Evolutionary conservation across 2,888 invertebrate species (phyloP).

Genomic region (Tryphoninae sp.): DNA sequence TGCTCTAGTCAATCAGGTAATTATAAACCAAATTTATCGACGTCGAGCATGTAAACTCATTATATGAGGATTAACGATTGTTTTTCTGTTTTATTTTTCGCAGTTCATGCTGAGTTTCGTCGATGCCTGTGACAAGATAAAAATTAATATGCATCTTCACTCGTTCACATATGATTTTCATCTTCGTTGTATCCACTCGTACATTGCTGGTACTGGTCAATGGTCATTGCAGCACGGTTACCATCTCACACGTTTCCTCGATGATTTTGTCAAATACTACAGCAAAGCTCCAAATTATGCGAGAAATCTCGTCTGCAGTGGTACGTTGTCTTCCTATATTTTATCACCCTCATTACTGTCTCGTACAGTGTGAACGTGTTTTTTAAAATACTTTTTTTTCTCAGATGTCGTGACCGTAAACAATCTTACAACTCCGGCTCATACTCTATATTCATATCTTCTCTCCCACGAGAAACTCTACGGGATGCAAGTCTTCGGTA

Average conservation of each 20-base stretch:
- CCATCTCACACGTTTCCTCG: conserved; percentile 88
- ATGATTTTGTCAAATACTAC: conserved; percentile 90
- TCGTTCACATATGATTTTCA: conserved; percentile 91
- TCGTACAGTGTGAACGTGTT: neutral
- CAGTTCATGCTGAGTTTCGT: conserved; percentile 85
- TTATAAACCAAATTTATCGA: conserved; percentile 14
- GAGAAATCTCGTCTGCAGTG: conserved; percentile 87
- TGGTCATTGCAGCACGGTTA: conserved; percentile 84
- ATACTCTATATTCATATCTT: conserved; percentile 87
- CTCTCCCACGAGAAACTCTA: conserved; percentile 86
- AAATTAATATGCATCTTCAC: conserved; percentile 88
- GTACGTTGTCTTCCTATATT: conserved; percentile 78
- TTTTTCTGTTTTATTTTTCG: conserved; percentile 64
- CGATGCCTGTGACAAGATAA: conserved; percentile 87
- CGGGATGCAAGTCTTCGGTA: conserved; percentile 86
- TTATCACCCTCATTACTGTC: too few species aligned
- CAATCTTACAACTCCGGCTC: conserved; percentile 85
- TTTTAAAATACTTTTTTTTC: conserved; percentile 59
- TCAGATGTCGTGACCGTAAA: conserved; percentile 84
- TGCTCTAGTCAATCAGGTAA: conserved; percentile 83
- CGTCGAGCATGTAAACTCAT: neutral
- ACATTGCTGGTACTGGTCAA: conserved; percentile 84
- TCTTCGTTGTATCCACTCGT: conserved; percentile 86
- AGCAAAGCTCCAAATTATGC: conserved; percentile 90
- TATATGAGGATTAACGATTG: neutral